Evolutionary conservation across 2,797 vertebrate genomes (phyloP).

Genomic region (Cirrhinus molitorella): DNA sequence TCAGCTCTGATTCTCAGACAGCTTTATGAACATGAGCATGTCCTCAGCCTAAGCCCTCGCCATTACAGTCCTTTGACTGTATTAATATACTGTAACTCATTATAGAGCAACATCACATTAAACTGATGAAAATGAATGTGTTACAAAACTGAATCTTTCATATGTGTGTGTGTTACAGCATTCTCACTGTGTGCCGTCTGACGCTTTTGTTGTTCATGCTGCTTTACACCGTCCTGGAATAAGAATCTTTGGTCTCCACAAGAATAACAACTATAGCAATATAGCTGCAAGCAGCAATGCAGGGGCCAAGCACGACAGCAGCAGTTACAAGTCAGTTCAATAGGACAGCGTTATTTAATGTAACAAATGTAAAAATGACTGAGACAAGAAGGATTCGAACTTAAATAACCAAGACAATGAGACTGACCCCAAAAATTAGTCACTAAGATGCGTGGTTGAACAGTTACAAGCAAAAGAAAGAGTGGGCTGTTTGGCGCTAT

Average conservation of each 20-base stretch:
- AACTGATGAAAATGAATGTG: neutral
- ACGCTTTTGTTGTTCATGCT: neutral
- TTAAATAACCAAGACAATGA: neutral
- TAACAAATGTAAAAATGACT: neutral
- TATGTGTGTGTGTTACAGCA: slow-evolving; percentile 59
- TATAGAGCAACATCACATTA: neutral
- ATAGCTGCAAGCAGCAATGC: slow-evolving; percentile 12
- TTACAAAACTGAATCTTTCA: slow-evolving; percentile 46
- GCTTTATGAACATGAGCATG: neutral
- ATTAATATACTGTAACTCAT: neutral
- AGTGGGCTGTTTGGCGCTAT: neutral
- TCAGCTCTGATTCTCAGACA: slow-evolving; percentile 48
- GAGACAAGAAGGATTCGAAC: neutral
- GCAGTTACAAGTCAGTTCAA: neutral
- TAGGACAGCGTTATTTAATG: neutral
- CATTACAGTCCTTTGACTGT: slow-evolving; percentile 59
- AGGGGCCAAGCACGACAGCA: neutral
- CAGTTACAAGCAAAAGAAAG: slow-evolving; percentile 5
- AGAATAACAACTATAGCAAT: slow-evolving; percentile 63
- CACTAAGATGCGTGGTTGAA: neutral
- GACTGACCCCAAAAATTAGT: neutral
- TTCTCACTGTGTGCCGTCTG: slow-evolving; percentile 39
- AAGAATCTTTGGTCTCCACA: slow-evolving; percentile 63
- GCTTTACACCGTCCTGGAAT: slow-evolving; percentile 1
- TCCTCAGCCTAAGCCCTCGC: slow-evolving; percentile 65